phyloP scores from a whole-genome alignment of 2,797 vertebrate species.

The Siniperca scherzeri region DNA sequence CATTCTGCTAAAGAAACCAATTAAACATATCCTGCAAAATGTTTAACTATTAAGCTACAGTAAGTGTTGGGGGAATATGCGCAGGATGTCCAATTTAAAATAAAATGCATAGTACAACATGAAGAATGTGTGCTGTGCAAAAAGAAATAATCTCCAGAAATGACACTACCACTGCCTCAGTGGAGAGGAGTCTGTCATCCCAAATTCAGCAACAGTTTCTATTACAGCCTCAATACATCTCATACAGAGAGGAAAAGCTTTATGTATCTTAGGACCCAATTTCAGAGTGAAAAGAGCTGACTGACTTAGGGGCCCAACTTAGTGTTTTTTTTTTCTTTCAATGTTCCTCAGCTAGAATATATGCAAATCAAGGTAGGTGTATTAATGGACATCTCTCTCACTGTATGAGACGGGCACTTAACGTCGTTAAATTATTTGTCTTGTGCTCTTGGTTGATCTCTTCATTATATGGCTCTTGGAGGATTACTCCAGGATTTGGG shows the following conservation, averaged over 20 bases:
- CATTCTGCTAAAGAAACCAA: background rate
- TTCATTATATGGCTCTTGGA: constrained; percentile 86
- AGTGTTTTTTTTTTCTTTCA: constrained; percentile 73
- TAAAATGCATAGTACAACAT: background rate
- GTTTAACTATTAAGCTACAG: background rate
- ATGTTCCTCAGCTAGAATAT: constrained; percentile 83
- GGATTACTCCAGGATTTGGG: constrained; percentile 86
- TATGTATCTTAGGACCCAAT: constrained; percentile 42
- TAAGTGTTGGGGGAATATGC: background rate
- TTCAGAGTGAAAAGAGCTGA: constrained; percentile 78
- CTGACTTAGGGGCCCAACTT: constrained; percentile 81
- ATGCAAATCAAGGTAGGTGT: constrained; percentile 81
- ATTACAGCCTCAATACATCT: constrained; percentile 46
- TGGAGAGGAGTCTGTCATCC: constrained; percentile 31
- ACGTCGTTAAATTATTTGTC: constrained; percentile 87
- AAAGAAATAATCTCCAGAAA: constrained; percentile 12
- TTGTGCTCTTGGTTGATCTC: constrained; percentile 88
- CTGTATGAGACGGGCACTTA: constrained; percentile 77
- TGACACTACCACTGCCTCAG: background rate
- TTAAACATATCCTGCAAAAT: background rate
- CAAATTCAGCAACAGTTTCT: constrained; percentile 76
- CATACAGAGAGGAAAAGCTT: constrained; percentile 64
- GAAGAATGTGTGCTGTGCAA: constrained; percentile 16
- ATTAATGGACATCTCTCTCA: constrained; percentile 87
- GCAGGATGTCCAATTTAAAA: background rate